Percentiles rank a stretch among this genome's conserved stretches.
Conservation (phyloP, 1,140 invertebrate genomes). For the Heliconius melpomene region DNA sequence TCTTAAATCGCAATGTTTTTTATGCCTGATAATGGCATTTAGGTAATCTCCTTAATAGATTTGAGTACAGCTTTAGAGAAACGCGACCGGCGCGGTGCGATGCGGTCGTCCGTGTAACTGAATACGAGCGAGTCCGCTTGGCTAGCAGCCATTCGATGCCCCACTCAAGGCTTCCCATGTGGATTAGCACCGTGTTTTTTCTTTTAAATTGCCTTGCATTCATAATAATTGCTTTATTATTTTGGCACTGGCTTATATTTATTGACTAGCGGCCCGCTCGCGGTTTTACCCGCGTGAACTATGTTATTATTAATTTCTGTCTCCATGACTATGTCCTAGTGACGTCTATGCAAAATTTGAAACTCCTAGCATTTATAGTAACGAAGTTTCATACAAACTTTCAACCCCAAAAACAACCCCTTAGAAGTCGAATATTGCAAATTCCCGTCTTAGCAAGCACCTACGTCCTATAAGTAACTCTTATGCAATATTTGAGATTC, state of each 20-base stretch:
- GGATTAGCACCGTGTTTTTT: conserved; percentile 70
- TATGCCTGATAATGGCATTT: not conserved
- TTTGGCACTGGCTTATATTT: conserved; percentile 42
- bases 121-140: conserved; percentile 50
- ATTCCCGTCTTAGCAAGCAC: no score
- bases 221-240: conserved; percentile 54
- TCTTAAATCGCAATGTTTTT: not conserved
- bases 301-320: no score
- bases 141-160: conserved; percentile 56
- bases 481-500: no score
- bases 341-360: no score
- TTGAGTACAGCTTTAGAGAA: not conserved
- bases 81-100: conserved; percentile 42
- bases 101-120: conserved; percentile 68
- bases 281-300: no score
- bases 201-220: conserved; percentile 56
- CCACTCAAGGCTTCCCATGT: conserved; percentile 73
- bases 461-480: no score
- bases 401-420: no score
- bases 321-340: no score
- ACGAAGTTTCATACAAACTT: no score
- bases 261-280: no score
- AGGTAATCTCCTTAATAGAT: not conserved
- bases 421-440: no score
- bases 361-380: no score